Evolutionary conservation across 2,797 vertebrate genomes (phyloP), one percentile per base, ranked within the genome.

Genomic region (Pangasius sanitwongsei): DNA sequence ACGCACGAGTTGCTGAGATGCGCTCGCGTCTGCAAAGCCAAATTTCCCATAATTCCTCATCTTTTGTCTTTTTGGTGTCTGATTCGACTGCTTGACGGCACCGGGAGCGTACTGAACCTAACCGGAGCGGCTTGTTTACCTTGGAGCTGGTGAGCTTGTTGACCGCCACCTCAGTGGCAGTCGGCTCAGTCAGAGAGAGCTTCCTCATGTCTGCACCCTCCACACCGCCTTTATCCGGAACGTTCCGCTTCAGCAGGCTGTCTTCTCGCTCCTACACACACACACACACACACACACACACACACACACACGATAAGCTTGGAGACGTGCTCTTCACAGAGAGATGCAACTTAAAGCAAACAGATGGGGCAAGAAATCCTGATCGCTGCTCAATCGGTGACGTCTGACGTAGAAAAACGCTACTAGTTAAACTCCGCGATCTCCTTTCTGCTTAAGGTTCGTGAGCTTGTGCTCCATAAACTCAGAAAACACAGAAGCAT

Each of bases 211-310:
- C 95, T 75, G 95, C 85, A 16, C 34, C 25, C 2, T 94, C 91
- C 63, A 81, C 89, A 18, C 93, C 86, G 18, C 92, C 91, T 55
- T 91, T n/a, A 91, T 93, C 92, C 89, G 94, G 93, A 92, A 88
- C 85, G 81, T 90, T 83, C 90, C 94, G 87, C 91, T 95, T 95
- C 91, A 97, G 94, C 78, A 99, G 95, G 85, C 90, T 91, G 31
- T 95, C 95, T 92, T 98, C 98, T 86, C 96, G 96, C 92, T 97
- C 96, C 99, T 99, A 86, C 28, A 93, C 1, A 86, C 16, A 83
- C 87, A 92, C 59, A 93, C n/a, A 70, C 20, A 61, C 59, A 61
- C 20, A 53, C 50, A 86, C 12, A 86, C 28, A 93, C 1, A 86
- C 16, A 86, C 28, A 93, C 1, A 86, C 16, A 75, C 72, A 44